These are phyloP conservation scores for Formica selysi DNA, from an alignment of 1,140 invertebrate species.

Conservation along the genomic window DNA sequence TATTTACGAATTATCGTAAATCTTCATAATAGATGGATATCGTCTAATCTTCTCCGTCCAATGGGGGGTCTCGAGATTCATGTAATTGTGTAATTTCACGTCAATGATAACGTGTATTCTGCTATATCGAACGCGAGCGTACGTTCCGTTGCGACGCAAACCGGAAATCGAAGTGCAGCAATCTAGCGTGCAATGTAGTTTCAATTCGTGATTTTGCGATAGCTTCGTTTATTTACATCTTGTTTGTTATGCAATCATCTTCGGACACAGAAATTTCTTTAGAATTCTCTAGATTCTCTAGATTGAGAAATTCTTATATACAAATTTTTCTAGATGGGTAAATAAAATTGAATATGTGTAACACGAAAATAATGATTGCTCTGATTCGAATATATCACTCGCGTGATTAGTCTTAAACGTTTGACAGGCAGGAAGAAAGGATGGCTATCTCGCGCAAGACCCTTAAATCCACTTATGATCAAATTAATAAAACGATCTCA, in stretches of 20 bases:
- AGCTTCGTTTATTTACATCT: background rate
- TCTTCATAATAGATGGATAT: background rate
- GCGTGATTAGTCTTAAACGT: background rate
- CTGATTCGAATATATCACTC: background rate
- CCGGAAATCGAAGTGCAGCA: background rate
- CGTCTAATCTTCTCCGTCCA: background rate
- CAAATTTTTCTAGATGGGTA: too few relatives aligned
- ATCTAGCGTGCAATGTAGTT: background rate
- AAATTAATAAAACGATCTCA: conserved; percentile 19
- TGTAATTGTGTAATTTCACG: conserved; percentile 42
- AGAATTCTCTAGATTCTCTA: too few relatives aligned
- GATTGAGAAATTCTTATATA: background rate
- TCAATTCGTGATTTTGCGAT: background rate
- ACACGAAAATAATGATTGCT: background rate
- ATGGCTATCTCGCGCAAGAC: background rate
- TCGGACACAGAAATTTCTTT: background rate
- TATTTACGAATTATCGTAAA: background rate
- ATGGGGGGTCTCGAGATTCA: background rate
- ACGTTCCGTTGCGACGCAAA: background rate
- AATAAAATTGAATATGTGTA: background rate
- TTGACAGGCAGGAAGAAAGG: background rate
- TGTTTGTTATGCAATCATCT: background rate
- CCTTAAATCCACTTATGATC: conserved; percentile 29
- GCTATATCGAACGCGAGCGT: background rate
- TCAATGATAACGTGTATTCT: background rate